Base-by-base conservation (phyloP, 2,797 vertebrate species). In the Anableps anableps region DNA sequence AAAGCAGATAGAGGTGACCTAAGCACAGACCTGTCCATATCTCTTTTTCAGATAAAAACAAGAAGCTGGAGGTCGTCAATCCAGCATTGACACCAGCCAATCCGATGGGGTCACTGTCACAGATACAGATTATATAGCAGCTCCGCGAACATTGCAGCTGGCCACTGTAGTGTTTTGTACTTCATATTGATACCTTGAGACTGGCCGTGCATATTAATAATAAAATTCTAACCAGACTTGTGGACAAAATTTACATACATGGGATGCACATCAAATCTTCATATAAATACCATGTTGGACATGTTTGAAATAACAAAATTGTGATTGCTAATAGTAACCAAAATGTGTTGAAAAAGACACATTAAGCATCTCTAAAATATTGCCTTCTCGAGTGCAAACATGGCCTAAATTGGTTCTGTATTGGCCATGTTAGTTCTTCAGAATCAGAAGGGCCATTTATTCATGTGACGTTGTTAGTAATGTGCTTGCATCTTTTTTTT, bases 1-100 rank as follows among this genome's bases (percentile, higher is more conserved):
- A 77, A 75, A 53, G 34, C 70, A 73, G 68, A 78, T 48, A 83
- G 66, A 87, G 83, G 81, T 90, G 88, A 92, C 90, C 88, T 77
- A 78, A 75, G 75, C 83, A 64, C 26, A 19, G 73, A 72, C 76
- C 51, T 1, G 68, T 53, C 74, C 73, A 64, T 84, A 86, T 83
- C 71, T 87, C 82, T 72, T 38, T 70, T 77, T 76, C 75, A 73
- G 83, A 91, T 81, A 84, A 90, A 91, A 83, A 83, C 48, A 31
- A 68, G 80, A 76, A 58, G 51, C 77, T 68, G 41, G 64, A 26
- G 64, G 19, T 86, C 75, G 6, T 91, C 87, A 80, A 79, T 91
- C 31, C 58, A 60, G 55, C 85, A 83, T 66, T 47, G 88, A 88
- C 86, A 82, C 80, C 82, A 79, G 78, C 74, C 60, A 14, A 79